Evolutionary conservation across 2,797 vertebrate genomes (phyloP), one percentile per base, ranked within the genome.

Genomic region (Podarcis lilfordi): DNA sequence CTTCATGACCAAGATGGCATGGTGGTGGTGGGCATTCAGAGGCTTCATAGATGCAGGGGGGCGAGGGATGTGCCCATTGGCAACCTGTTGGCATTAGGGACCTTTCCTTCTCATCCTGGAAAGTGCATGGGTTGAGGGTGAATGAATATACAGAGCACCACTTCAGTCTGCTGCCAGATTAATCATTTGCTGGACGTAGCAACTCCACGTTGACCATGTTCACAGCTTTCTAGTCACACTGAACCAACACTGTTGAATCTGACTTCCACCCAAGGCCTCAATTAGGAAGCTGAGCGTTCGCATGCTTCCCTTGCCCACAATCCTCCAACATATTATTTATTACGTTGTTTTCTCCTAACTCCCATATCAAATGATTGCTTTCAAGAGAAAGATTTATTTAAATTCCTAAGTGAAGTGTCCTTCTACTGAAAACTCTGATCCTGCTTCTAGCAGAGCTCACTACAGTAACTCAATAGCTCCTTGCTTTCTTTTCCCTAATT

Each of bases 401-500:
- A 85, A 94, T 88, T 95, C 86, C 88, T 91, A 66, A 88, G 64
- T 80, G 1, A 94, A 94, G 88, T 93, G 92, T 86, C 35, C 86
- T 94, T 91, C 90, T 89, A 91, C 93, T 92, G 91, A 72, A 92
- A 75, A 88, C 72, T 88, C 78, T 80, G 45, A 80, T 92, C 95
- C 92, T 93, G 89, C 91, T 92, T 95, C 86, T 88, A 94, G 82
- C n/a, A 1, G 80, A 89, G 87, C 61, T 88, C 89, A 78, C 89
- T 79, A 4, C 80, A 85, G 85, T 93, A 93, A 94, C 90, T 88
- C 84, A 88, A 82, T 69, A 92, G 86, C 86, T 79, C 77, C 40
- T 77, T 88, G 85, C 92, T 89, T 87, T 95, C 87, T 92, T 94
- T 92, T 0, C 91, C 88, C 91, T 94, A 93, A 91, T 96, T 96